phyloP scores from a whole-genome alignment of 2,113 vertebrate genomes.

The Edolisoma coerulescens region DNA sequence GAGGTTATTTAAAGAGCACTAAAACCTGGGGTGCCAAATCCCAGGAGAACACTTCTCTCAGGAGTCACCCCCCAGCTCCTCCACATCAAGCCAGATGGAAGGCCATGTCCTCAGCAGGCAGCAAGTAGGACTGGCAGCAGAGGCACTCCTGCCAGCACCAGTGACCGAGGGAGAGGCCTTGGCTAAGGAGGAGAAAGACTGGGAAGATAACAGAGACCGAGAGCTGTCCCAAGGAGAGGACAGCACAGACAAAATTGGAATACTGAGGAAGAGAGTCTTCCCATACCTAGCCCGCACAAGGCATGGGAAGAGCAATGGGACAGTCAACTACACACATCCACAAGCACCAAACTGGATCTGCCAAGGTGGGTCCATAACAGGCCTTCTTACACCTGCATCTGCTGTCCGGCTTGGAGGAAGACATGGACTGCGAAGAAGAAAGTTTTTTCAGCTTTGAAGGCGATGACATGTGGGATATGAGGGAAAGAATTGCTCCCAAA shows the following conservation, averaged over 20 bases:
- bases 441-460: neutral
- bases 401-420: fast-evolving
- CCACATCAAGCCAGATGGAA: neutral
- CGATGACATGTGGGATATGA: fast-evolving
- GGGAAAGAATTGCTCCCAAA: fast-evolving
- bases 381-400: neutral
- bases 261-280: too few relatives aligned
- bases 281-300: fast-evolving
- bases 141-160: neutral
- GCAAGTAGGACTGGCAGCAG: neutral
- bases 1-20: neutral
- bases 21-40: too few relatives aligned
- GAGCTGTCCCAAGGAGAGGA: neutral
- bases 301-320: neutral
- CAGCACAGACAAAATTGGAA: neutral
- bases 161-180: fast-evolving
- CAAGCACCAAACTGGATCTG: fast-evolving
- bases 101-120: too few relatives aligned
- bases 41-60: neutral
- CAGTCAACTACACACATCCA: neutral
- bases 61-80: too few relatives aligned
- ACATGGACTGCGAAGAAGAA: neutral
- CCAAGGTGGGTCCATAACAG: fast-evolving
- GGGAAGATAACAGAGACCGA: neutral
- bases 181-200: neutral